These are phyloP conservation scores for Tiliacea aurago DNA, from an alignment of 2,888 invertebrate genomes.

Conservation along the genomic window DNA sequence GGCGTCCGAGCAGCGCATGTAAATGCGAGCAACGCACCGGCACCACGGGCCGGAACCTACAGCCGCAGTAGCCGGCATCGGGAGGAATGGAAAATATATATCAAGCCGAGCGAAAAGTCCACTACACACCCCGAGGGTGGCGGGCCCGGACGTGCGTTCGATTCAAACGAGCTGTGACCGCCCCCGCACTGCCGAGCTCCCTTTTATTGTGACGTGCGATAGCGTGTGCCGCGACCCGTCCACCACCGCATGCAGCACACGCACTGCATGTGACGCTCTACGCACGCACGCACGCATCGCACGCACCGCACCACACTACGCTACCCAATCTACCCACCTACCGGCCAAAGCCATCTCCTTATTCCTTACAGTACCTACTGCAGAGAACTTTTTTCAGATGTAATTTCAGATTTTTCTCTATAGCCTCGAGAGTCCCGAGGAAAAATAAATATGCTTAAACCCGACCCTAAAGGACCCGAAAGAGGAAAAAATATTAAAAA, in stretches of 20 bases:
- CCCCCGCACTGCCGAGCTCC: slow-evolving; percentile 73
- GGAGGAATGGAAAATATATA: slow-evolving; percentile 90
- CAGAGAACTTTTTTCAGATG: slow-evolving; percentile 78
- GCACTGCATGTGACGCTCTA: slow-evolving; percentile 32
- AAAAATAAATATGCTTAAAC: slow-evolving; percentile 90
- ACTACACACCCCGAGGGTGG: slow-evolving; percentile 87
- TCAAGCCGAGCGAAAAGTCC: slow-evolving; percentile 90
- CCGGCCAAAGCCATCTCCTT: slow-evolving; percentile 38
- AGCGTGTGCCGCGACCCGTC: slow-evolving; percentile 55
- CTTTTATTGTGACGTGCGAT: slow-evolving; percentile 71
- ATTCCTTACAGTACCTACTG: slow-evolving; percentile 53
- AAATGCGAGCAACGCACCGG: slow-evolving; percentile 79
- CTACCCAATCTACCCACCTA: slow-evolving; percentile 1
- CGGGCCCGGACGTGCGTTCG: slow-evolving; percentile 89
- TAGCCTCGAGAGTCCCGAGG: slow-evolving; percentile 79
- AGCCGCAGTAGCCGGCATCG: slow-evolving; percentile 85
- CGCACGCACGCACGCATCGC: slow-evolving; percentile 35
- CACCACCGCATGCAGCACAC: slow-evolving; percentile 39
- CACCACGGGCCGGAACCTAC: slow-evolving; percentile 79
- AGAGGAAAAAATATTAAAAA: slow-evolving; percentile 88
- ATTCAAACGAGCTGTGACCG: slow-evolving; percentile 88
- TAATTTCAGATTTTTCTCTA: slow-evolving; percentile 85
- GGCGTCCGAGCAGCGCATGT: slow-evolving; percentile 81
- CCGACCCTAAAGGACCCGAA: slow-evolving; percentile 81
- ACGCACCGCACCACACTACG: slow-evolving; percentile 23